Base-by-base conservation (phyloP, 2,888 invertebrate species). In the Chirona hameri region DNA sequence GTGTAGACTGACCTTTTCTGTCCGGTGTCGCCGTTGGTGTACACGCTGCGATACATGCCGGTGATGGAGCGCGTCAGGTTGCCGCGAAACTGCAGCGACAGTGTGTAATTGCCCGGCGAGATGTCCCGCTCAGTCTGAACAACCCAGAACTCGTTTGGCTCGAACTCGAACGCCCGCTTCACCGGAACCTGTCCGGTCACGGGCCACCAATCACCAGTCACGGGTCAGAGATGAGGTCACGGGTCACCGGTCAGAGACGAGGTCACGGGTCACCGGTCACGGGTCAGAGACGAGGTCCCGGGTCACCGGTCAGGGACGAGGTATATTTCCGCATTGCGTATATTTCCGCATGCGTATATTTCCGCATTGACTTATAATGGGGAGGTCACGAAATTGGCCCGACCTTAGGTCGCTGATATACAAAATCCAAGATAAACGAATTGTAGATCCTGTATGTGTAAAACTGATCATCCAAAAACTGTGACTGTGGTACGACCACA, bases 31-130 rank as follows among this genome's bases (percentile, higher is more conserved):
- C 79, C 81, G 65, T 81, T 84, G 12, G 83, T 83, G 84, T 94
- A 92, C 12, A 89, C 90, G 83, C 94, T 94, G 85, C 91, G 91
- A 87, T 94, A 95, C 83, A 94, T 90, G 9, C 94, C 94, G 83
- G 93, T 91, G 86, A 94, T 92, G 85, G 91, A 91, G 84, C 91
- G 90, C 48, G 90, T 91, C 87, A 93, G 89, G 84, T 90, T 90
- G 0, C 94, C 94, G 84, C 88, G 88, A 86, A 92, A 95, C 65
- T 91, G 88, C 79, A 94, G 90, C 76, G 88, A 86, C 24, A 94
- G 87, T 24, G 88, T 88, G 86, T 92, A 92, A 82, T 88, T 88
- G 0, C 85, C 87, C 0, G 85, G 85, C 7, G 69, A 65, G 5
- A 89, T 83, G 14, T 84, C 83, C 1, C 85, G 82, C 29, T 84